A percentile compares a stretch with the other conserved stretches of the same genome.
These are phyloP conservation scores for Melanotaenia duboulayi DNA, from an alignment of 2,113 vertebrate species.

Conservation along the genomic window DNA sequence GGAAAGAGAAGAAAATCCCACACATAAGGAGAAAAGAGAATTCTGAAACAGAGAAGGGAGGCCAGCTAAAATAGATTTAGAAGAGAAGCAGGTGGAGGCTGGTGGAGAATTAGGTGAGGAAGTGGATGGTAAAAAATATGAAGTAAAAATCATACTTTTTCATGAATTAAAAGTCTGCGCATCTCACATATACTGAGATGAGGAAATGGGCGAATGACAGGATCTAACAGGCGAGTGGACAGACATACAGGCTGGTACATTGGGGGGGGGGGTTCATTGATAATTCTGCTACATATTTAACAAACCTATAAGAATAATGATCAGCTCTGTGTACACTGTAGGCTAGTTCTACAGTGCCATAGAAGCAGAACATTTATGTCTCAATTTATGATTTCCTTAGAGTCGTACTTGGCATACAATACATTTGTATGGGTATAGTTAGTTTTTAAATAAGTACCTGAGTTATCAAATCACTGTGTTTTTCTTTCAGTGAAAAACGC, in stretches of 20 bases:
- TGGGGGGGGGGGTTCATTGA: too few species aligned
- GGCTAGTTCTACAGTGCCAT: too few species aligned
- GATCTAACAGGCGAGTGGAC: conserved; percentile 40
- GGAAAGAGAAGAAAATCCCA: not conserved
- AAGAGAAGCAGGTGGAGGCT: not conserved
- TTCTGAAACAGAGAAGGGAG: not conserved
- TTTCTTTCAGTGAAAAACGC: too few species aligned
- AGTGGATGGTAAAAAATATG: conserved; percentile 34
- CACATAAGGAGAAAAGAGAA: not conserved
- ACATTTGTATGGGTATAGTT: too few species aligned
- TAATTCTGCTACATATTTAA: too few species aligned
- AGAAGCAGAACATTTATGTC: too few species aligned
- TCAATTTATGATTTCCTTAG: too few species aligned
- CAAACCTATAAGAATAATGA: too few species aligned
- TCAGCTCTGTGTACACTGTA: too few species aligned
- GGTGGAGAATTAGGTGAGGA: conserved; percentile 1
- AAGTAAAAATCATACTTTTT: conserved; percentile 31
- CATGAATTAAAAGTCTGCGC: not conserved
- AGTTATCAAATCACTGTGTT: too few species aligned
- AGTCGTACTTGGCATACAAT: too few species aligned
- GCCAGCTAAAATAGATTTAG: not conserved
- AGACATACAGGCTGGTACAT: conserved; percentile 18
- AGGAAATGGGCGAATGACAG: conserved; percentile 17
- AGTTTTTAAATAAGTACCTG: too few species aligned
- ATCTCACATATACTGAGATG: not conserved